These are phyloP conservation scores for Cantharis rufa DNA, from an alignment of 2,888 invertebrate genomes.

Conservation along the genomic window DNA sequence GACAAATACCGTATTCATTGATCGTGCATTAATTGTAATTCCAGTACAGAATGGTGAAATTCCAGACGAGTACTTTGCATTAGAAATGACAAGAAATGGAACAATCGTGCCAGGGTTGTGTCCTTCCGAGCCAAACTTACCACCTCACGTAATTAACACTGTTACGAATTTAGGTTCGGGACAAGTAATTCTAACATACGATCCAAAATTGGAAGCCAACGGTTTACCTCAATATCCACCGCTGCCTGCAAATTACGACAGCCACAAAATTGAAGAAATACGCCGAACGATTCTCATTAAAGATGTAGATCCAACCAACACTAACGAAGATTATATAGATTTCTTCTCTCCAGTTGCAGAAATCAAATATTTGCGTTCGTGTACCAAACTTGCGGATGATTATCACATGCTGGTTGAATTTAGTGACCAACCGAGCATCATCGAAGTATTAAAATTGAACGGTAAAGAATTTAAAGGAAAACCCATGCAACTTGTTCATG, in stretches of 20 bases:
- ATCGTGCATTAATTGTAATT: slow-evolving; percentile 93
- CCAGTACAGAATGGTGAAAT: slow-evolving; percentile 88
- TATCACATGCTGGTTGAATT: slow-evolving; percentile 91
- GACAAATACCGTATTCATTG: slow-evolving; percentile 98
- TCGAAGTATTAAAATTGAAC: slow-evolving; percentile 84
- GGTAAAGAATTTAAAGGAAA: slow-evolving; percentile 77
- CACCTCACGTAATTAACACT: slow-evolving; percentile 87
- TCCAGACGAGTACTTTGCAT: slow-evolving; percentile 92
- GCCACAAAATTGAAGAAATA: slow-evolving; percentile 92
- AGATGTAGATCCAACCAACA: slow-evolving; percentile 72
- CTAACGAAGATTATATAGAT: slow-evolving; percentile 83
- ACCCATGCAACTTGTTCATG: slow-evolving; percentile 76
- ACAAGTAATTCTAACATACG: slow-evolving; percentile 81
- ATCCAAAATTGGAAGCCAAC: slow-evolving; percentile 81
- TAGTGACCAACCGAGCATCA: slow-evolving; percentile 86
- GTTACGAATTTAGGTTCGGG: slow-evolving; percentile 82
- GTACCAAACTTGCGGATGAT: slow-evolving; percentile 78
- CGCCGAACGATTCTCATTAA: slow-evolving; percentile 87
- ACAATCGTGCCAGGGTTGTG: slow-evolving; percentile 85
- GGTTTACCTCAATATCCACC: slow-evolving; percentile 91
- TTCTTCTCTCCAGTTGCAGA: slow-evolving; percentile 88
- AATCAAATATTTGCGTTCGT: slow-evolving; percentile 92
- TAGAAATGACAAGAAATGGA: slow-evolving; percentile 90
- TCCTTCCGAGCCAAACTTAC: slow-evolving; percentile 82
- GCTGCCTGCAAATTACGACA: slow-evolving; percentile 84